Evolutionary conservation across 1,140 invertebrate species (phyloP), one percentile per base, ranked within the genome.

Genomic region (Ceratina japonica): DNA sequence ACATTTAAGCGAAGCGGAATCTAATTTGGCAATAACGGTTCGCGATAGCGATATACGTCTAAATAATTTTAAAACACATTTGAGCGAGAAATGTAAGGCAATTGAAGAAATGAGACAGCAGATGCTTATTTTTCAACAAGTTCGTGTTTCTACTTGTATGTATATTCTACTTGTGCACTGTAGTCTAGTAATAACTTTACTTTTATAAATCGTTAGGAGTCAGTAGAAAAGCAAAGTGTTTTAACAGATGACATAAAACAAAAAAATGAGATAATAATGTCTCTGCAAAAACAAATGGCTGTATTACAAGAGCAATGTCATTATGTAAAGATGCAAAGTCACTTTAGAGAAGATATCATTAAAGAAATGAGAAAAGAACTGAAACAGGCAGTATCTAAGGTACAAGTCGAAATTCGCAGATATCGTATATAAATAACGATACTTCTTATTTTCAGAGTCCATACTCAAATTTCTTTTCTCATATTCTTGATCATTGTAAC

Each of bases 261-360:
- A 16, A 94, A 93, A 84, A 91, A 93, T 79, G 92, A 94, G 68
- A 75, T 84, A 54, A 88, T 93, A 74, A 74, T 91, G 3, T 66
- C 72, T 12, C 83, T 94, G 22, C 90, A 89, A 78, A 88, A 90
- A 18, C 90, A 93, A 80, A 84, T 93, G 10, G 80, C 87, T 58
- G 49, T 83, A 49, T 85, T 94, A 27, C 92, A 94, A 86, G 92
- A 94, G 59, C 88, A 93, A 74, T 91, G 90, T 70, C 75, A 87
- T 64, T 88, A 92, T 70, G 89, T 91, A 12, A 91, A 92, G 58
- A 91, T 91, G 79, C 91, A 93, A 80, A 91, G 90, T 15, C 89
- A 90, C 52, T 94, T 93, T 80, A 94, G 93, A 86, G 93, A 94
- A 66, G 92, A 93, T 68, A 91, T 94, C 64, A 94, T 94, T 69